phyloP scores from a whole-genome alignment of 2,113 vertebrate species.

The Petaurus breviceps region DNA sequence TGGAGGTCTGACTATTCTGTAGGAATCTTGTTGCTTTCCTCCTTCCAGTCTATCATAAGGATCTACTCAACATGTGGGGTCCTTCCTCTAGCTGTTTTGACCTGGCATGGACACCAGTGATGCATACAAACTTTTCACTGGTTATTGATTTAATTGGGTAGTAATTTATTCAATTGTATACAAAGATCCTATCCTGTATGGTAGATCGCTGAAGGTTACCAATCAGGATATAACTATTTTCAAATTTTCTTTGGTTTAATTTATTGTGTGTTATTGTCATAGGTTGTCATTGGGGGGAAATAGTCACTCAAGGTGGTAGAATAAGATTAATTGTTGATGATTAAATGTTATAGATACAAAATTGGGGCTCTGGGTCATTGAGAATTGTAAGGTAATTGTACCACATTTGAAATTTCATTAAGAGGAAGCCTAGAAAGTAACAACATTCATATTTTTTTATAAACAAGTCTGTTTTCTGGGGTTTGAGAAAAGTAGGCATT shows the following conservation, averaged over 20 bases:
- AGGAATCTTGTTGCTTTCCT: background rate
- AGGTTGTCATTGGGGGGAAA: background rate
- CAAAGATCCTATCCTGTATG: background rate
- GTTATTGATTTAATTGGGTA: background rate
- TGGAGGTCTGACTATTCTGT: background rate
- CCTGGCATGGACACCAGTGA: background rate
- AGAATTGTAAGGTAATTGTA: background rate
- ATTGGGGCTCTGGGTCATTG: background rate
- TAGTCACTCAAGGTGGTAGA: background rate
- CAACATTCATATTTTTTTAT: background rate
- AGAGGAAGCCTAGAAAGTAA: background rate
- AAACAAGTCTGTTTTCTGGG: background rate
- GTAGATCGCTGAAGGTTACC: constrained; percentile 8
- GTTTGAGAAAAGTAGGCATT: background rate
- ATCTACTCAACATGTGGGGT: background rate
- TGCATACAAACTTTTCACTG: background rate
- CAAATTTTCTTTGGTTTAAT: constrained; percentile 45
- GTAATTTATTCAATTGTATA: background rate
- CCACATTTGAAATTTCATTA: background rate
- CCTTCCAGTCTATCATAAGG: background rate
- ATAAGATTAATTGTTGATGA: background rate
- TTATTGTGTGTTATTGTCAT: background rate
- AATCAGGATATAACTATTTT: constrained; percentile 21
- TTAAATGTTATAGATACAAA: background rate
- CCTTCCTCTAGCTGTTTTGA: background rate